Evolutionary conservation across 1,140 invertebrate genomes (phyloP).

Genomic region (Catajapyx aquilonaris): DNA sequence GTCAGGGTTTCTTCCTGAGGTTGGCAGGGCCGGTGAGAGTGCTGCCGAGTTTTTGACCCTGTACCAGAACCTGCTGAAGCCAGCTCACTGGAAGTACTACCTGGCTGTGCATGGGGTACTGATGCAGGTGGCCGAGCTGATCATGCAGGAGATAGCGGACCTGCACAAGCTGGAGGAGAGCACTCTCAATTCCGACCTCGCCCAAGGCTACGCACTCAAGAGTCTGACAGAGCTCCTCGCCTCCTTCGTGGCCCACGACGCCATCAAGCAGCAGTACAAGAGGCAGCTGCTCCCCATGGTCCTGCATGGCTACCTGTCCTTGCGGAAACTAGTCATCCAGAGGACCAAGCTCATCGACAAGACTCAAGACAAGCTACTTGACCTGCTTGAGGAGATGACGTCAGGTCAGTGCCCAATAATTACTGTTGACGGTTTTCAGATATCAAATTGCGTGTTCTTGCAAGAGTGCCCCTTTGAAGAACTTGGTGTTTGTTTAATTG

Average conservation of each 20-base stretch:
- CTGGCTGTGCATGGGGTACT: constrained; percentile 70
- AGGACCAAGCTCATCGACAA: constrained; percentile 87
- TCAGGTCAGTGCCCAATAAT: constrained; percentile 33
- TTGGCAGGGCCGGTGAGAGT: constrained; percentile 65
- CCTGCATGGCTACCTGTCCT: constrained; percentile 79
- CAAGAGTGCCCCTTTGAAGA: no score
- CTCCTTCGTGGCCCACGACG: constrained; percentile 57
- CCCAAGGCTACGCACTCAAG: constrained; percentile 58
- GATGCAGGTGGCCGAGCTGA: constrained; percentile 56
- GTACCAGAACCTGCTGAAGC: constrained; percentile 63
- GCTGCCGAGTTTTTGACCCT: constrained; percentile 75
- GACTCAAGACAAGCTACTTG: constrained; percentile 85
- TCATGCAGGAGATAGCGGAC: constrained; percentile 70
- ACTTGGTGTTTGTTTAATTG: no score
- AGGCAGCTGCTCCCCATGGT: constrained; percentile 67
- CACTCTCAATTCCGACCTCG: constrained; percentile 78
- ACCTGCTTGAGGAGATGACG: constrained; percentile 90
- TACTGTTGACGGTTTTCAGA: no score
- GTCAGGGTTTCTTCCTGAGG: constrained; percentile 67
- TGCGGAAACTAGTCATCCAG: constrained; percentile 79
- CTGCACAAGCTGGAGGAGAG: constrained; percentile 70
- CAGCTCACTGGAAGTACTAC: constrained; percentile 81
- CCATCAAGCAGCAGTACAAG: constrained; percentile 74
- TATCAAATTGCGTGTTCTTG: no score
- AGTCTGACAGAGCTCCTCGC: constrained; percentile 70